Percentiles rank a stretch among this genome's conserved stretches.
Conservation (phyloP, 2,888 invertebrate genomes). For the Mimumesa dahlbomi region DNA sequence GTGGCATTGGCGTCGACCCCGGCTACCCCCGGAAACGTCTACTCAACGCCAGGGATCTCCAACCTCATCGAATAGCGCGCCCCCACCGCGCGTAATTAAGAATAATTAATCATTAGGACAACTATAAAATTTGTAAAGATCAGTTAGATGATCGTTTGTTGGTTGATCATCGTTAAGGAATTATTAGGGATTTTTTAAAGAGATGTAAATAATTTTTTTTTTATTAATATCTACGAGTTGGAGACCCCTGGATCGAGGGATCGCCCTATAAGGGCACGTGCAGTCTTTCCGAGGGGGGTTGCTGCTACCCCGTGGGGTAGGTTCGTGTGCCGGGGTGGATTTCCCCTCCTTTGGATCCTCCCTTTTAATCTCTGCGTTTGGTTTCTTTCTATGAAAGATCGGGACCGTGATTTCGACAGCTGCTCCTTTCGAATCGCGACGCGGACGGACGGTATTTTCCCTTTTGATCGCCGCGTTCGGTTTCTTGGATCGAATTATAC, state of each 20-base stretch:
- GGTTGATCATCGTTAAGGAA: too few relatives aligned
- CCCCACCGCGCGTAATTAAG: too few relatives aligned
- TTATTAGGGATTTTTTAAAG: too few relatives aligned
- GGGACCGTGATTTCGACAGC: constrained; percentile 50
- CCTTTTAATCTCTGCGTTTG: constrained; percentile 39
- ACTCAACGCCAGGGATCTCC: constrained; percentile 26
- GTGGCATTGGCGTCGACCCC: constrained; percentile 23
- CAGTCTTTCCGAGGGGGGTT: constrained; percentile 30
- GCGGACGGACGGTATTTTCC: constrained; percentile 7
- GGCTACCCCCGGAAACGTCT: constrained; percentile 47
- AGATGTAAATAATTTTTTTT: too few relatives aligned
- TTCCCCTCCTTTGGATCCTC: constrained; percentile 26
- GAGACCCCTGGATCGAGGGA: constrained; percentile 19
- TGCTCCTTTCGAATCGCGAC: constrained; percentile 36
- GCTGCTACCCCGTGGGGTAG: not conserved
- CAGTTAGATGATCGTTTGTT: too few relatives aligned
- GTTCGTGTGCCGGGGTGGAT: constrained; percentile 9
- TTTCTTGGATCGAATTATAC: not conserved
- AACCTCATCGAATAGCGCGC: constrained; percentile 5
- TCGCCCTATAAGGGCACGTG: constrained; percentile 47
- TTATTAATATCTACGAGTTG: constrained; percentile 13
- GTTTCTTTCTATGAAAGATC: constrained; percentile 34
- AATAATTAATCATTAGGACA: too few relatives aligned
- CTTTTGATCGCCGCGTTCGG: constrained; percentile 14
- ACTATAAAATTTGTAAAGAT: too few relatives aligned